These are phyloP conservation scores for Blastobasis lacticolella DNA, from an alignment of 2,888 invertebrate genomes.

Conservation along the genomic window DNA sequence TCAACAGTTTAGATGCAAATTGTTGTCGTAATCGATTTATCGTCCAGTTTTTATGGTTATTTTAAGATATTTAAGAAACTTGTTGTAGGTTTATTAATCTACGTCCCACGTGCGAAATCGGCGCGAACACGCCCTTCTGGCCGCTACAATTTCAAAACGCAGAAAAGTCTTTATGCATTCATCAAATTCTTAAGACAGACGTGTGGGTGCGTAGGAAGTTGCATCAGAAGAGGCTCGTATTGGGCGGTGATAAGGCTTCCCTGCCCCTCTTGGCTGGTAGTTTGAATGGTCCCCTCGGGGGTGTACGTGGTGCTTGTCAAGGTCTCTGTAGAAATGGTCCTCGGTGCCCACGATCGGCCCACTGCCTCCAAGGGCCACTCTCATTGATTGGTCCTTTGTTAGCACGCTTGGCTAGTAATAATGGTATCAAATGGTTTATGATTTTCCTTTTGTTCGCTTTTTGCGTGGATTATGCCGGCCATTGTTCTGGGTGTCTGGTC, in stretches of 20 bases:
- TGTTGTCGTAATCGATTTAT: too few relatives aligned
- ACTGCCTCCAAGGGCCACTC: conserved; percentile 6
- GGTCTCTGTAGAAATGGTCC: too few relatives aligned
- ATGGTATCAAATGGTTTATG: conserved; percentile 18
- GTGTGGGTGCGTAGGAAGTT: conserved; percentile 56
- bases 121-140: not conserved
- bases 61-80: too few relatives aligned
- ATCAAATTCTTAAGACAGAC: conserved; percentile 32
- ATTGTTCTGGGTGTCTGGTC: conserved; percentile 9
- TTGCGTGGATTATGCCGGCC: conserved; percentile 5
- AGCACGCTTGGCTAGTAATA: conserved; percentile 26
- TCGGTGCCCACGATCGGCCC: conserved; percentile 29
- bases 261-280: too few relatives aligned
- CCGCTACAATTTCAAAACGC: conserved; percentile 11
- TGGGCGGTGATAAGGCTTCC: too few relatives aligned
- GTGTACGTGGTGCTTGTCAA: too few relatives aligned
- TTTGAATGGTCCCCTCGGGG: too few relatives aligned
- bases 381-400: conserved; percentile 38
- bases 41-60: too few relatives aligned
- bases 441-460: conserved; percentile 15
- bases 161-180: conserved; percentile 22
- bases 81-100: not conserved
- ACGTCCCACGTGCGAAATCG: not conserved
- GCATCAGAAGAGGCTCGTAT: conserved; percentile 46
- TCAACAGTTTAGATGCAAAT: too few relatives aligned